A percentile compares a stretch with the other conserved stretches of the same genome.
Evolutionary conservation across 2,113 vertebrate species (phyloP).

Genomic region (Oostethus manadensis): DNA sequence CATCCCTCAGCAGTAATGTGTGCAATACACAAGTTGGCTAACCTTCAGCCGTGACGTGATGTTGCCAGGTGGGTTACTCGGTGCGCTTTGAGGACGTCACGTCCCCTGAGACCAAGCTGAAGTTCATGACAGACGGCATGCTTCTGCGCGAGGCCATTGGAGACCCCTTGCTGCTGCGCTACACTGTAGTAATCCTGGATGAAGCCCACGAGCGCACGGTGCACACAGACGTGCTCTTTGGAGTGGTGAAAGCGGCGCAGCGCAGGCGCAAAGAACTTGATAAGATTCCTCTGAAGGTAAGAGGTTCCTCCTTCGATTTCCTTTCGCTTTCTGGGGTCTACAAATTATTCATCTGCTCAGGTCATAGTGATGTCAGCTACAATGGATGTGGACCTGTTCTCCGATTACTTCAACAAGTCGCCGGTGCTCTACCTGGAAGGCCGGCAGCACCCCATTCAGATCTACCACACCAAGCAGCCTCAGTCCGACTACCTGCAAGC

Average conservation of each 20-base stretch:
- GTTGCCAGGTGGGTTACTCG: conserved; percentile 84
- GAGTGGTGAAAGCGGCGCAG: conserved; percentile 88
- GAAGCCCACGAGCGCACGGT: conserved; percentile 93
- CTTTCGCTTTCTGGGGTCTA: neutral
- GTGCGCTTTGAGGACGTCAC: conserved; percentile 93
- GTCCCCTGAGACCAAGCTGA: conserved; percentile 82
- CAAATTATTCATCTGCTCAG: conserved; percentile 50
- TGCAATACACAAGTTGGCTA: no score
- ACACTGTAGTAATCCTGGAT: conserved; percentile 87
- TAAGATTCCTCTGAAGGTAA: conserved; percentile 82
- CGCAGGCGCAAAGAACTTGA: conserved; percentile 78
- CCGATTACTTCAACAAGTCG: conserved; percentile 88
- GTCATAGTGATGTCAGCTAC: conserved; percentile 95
- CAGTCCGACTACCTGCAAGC: conserved; percentile 96
- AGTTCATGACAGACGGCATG: conserved; percentile 96
- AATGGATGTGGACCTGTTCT: conserved; percentile 95
- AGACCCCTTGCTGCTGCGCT: conserved; percentile 83
- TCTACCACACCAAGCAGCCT: conserved; percentile 89
- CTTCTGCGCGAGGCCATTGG: conserved; percentile 88
- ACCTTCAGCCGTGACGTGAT: no score
- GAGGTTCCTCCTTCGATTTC: conserved; percentile 5
- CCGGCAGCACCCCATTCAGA: conserved; percentile 89
- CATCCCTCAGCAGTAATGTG: no score
- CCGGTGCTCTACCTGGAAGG: conserved; percentile 94
- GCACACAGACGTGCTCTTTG: conserved; percentile 93